A percentile compares a stretch with the other conserved stretches of the same genome.
These are phyloP conservation scores for Gastrophysa polygoni DNA, from an alignment of 2,888 invertebrate genomes.

Conservation along the genomic window DNA sequence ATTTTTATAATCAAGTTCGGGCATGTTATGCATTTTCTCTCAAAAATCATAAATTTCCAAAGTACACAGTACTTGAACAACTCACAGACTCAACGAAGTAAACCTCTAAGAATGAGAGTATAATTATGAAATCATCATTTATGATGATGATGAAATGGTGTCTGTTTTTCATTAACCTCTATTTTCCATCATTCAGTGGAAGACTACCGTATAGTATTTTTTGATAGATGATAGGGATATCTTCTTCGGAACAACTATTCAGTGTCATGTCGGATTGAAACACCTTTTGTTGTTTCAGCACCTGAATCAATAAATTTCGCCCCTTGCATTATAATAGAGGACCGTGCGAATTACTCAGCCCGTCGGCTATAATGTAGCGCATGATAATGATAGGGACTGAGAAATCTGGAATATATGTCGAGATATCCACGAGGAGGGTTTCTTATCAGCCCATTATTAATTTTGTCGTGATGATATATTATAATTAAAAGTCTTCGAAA, in stretches of 20 bases:
- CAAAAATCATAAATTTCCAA: too few relatives aligned
- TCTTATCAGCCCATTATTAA: background rate
- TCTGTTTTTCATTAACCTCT: too few relatives aligned
- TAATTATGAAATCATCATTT: too few relatives aligned
- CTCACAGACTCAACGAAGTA: background rate
- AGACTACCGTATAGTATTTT: too few relatives aligned
- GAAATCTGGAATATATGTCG: background rate
- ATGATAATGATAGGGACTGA: background rate
- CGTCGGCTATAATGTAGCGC: background rate
- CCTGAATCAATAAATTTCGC: constrained; percentile 16
- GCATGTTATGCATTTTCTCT: too few relatives aligned
- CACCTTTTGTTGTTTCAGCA: constrained; percentile 6
- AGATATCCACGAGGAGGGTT: background rate
- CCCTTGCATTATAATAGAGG: constrained; percentile 10
- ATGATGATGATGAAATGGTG: too few relatives aligned
- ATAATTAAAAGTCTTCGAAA: background rate
- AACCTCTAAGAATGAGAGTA: too few relatives aligned
- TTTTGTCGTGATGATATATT: background rate
- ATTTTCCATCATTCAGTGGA: too few relatives aligned
- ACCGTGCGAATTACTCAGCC: constrained; percentile 2
- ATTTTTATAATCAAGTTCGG: too few relatives aligned
- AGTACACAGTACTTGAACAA: too few relatives aligned
- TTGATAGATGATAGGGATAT: constrained; percentile 1
- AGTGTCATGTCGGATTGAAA: background rate
- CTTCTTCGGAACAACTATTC: background rate